Base-by-base conservation (phyloP, 2,113 vertebrate species). In the Cephalopterus ornatus region DNA sequence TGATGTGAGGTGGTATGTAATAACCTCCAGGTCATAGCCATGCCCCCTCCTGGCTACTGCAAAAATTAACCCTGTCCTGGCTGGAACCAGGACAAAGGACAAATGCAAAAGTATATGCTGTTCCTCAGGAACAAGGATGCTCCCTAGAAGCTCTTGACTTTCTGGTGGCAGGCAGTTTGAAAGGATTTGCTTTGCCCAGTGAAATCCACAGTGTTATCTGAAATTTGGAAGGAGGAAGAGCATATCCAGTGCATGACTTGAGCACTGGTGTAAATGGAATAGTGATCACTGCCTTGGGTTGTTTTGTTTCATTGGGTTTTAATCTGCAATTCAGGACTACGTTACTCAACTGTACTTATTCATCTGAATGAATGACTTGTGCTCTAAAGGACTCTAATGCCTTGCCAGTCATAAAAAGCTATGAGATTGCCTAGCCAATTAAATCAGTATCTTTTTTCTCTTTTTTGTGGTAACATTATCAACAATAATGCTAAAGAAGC, bases 401-500 rank as follows among this genome's bases (percentile, higher is more conserved):
- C 17, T 84, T 82, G 73, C 3, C 6, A 87, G 77, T 73, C 81
- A 86, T 84, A 79, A 92, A 92, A 85, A 88, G 41, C 70, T 16
- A 5, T 49, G 81, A 89, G 70, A 92, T 94, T 96, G 71, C 85
- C 92, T 74, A 86, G 94, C 91, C 87, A 95, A 93, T 96, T 84
- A 94, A 95, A 87, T 96, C 72, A 67, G 61, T 68, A 35, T 77
- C 32, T 87, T 66, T 87, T 91, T 84, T 18, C 22, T 88, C 47
- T 71, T 77, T 77, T 21, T 84, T 86, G 83, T 58, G 27, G 88
- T 86, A 93, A 82, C n/a, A 22, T 94, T 96, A 92, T 61, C 77
- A 95, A 84, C 39, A 76, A 4, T 65, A 89, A 59, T 14, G 62
- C 81, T 92, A 66, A 30, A 91, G 91, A 62, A 88, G 89, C 89